Evolutionary conservation across 1,140 invertebrate species (phyloP).

Genomic region (Panagrolaimus sp.): DNA sequence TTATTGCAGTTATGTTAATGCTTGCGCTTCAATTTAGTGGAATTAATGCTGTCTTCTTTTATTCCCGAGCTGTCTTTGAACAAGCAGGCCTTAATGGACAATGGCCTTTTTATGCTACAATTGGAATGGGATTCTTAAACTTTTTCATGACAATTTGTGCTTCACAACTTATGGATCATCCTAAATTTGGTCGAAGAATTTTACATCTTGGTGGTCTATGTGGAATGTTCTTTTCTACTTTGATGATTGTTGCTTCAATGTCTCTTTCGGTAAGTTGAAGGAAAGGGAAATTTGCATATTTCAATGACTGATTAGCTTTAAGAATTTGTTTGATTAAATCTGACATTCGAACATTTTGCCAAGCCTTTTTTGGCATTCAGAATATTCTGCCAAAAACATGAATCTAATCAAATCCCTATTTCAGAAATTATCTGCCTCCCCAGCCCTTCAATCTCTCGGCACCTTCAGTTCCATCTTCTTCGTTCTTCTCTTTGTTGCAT

Average conservation of each 20-base stretch:
- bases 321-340: too few species aligned
- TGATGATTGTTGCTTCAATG: neutral
- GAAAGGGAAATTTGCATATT: neutral
- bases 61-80: constrained; percentile 17
- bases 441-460: neutral
- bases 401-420: neutral
- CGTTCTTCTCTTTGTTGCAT: constrained; percentile 50
- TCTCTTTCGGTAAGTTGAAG: neutral
- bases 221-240: neutral
- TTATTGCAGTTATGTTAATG: constrained; percentile 71
- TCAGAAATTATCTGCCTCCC: neutral
- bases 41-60: constrained; percentile 71
- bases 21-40: constrained; percentile 83
- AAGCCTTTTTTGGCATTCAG: too few species aligned
- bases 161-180: constrained; percentile 71
- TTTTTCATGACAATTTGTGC: constrained; percentile 79
- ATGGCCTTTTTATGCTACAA: constrained; percentile 20
- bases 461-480: constrained; percentile 36
- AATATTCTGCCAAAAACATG: too few species aligned
- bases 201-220: neutral
- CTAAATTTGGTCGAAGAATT: constrained; percentile 2
- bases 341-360: too few species aligned
- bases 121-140: constrained; percentile 75
- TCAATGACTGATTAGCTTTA: neutral
- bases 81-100: constrained; percentile 12